These are phyloP conservation scores for Tupiocoris notatus DNA, from an alignment of 2,888 invertebrate genomes.

Conservation along the genomic window DNA sequence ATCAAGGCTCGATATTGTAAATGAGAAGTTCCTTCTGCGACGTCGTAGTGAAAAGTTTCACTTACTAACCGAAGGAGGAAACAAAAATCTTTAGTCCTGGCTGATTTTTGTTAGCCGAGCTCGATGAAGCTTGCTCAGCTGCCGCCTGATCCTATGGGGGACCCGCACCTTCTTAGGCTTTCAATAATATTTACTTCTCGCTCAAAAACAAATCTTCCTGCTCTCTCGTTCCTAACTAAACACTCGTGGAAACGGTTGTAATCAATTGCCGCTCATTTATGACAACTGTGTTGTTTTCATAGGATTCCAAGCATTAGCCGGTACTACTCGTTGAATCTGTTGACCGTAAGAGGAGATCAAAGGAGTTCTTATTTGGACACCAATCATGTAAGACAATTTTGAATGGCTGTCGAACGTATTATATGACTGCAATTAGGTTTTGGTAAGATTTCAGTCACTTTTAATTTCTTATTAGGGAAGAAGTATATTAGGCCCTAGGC, in stretches of 20 bases:
- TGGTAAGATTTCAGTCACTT: too few relatives aligned
- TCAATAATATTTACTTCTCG: constrained; percentile 38
- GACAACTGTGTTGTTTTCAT: not conserved
- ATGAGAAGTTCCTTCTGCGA: not conserved
- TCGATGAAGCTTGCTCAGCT: constrained; percentile 37
- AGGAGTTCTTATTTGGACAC: too few relatives aligned
- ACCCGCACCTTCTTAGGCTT: constrained; percentile 37
- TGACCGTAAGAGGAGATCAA: too few relatives aligned
- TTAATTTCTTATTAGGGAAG: too few relatives aligned
- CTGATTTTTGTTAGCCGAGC: not conserved
- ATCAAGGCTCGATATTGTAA: not conserved
- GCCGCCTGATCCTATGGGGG: constrained; percentile 29
- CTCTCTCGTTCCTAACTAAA: not conserved
- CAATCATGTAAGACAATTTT: too few relatives aligned
- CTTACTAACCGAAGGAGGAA: not conserved
- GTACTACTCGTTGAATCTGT: too few relatives aligned
- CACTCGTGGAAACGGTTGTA: not conserved
- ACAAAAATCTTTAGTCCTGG: not conserved
- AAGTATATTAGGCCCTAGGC: too few relatives aligned
- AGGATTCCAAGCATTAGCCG: not conserved
- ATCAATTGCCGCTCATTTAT: not conserved
- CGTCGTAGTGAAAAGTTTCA: not conserved
- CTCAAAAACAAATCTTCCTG: constrained; percentile 26
- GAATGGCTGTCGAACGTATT: too few relatives aligned
- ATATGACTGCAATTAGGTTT: too few relatives aligned